These are phyloP conservation scores for Epicampocera succincta DNA, from an alignment of 2,888 invertebrate genomes.

Conservation along the genomic window DNA sequence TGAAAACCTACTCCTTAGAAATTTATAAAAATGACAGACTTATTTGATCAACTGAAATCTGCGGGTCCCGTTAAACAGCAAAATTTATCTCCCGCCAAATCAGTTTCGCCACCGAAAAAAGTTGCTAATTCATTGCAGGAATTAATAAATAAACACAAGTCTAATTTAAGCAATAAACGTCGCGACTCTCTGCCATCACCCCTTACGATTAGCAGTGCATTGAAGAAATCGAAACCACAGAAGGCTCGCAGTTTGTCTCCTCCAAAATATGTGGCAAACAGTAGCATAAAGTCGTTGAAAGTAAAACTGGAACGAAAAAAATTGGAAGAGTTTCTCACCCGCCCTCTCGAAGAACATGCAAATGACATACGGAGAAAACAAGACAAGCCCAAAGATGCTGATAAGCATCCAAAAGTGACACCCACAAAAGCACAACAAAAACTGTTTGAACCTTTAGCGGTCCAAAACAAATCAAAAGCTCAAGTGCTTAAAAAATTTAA, in stretches of 20 bases:
- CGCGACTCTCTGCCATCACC: constrained; percentile 71
- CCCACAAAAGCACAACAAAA: constrained; percentile 73
- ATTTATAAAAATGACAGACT: constrained; percentile 65
- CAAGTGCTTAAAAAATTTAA: constrained; percentile 57
- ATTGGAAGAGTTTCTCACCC: constrained; percentile 46
- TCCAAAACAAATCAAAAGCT: constrained; percentile 30
- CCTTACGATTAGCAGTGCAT: constrained; percentile 18
- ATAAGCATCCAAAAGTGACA: constrained; percentile 54
- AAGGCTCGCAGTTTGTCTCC: constrained; percentile 71
- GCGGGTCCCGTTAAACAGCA: constrained; percentile 34
- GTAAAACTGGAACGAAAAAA: constrained; percentile 70
- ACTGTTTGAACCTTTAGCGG: constrained; percentile 65
- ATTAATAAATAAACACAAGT: constrained; percentile 44
- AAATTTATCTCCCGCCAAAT: constrained; percentile 37
- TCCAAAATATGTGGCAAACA: constrained; percentile 49
- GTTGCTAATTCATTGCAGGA: constrained; percentile 8
- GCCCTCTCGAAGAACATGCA: constrained; percentile 33
- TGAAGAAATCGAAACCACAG: constrained; percentile 52
- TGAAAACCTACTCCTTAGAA: too few relatives aligned
- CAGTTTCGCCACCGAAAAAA: constrained; percentile 10
- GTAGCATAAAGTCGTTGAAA: constrained; percentile 65
- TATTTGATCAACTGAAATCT: constrained; percentile 71
- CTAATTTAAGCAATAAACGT: constrained; percentile 27
- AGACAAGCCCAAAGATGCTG: constrained; percentile 13
- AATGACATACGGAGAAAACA: constrained; percentile 33